Evolutionary conservation across 2,888 invertebrate genomes (phyloP), one percentile per base, ranked within the genome.

Genomic region (Melanargia galathea): DNA sequence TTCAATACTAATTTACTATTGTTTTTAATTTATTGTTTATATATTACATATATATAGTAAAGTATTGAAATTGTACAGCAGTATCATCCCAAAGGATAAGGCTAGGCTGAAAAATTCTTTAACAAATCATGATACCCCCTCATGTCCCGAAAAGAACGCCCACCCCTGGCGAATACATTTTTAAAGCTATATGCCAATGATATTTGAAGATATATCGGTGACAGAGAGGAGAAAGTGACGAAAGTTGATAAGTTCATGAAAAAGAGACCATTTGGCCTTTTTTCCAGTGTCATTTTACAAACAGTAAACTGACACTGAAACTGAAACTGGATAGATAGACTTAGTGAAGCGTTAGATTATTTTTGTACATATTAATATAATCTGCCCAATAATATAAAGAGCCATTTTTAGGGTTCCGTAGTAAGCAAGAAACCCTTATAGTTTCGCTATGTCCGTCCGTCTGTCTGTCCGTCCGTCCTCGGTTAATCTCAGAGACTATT

Each of bases 111-210:
- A 81, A 81, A 81, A 79, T 81, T 81, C 79, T 78, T 78, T 76
- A 73, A 77, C 79, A 80, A 71, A 75, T 80, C 77, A 80, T 74
- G 74, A 76, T 73, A 77, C 75, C 68, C 74, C 69, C n/a, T n/a
- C 65, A 63, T 56, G 60, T 61, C 63, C 63, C 65, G 62, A 51
- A 63, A 45, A 64, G 30, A 68, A 58, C 43, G 48, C 60, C 59
- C 54, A 40, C 65, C 66, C 68, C 66, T 69, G 80, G 78, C 75
- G 80, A 82, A 89, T 89, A 88, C 84, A 90, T 90, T 89, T 88
- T 90, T 90, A 88, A 89, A 89, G 80, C 82, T 75, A 72, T 76
- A 78, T 79, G 76, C 79, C 52, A 13, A 4, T 20, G 52, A 52
- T 33, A 20, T 33, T 52, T 33, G 18, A 51, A 8, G 26, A 10